These are phyloP conservation scores for Ellobium chinense DNA, from an alignment of 2,888 invertebrate genomes.

Conservation along the genomic window DNA sequence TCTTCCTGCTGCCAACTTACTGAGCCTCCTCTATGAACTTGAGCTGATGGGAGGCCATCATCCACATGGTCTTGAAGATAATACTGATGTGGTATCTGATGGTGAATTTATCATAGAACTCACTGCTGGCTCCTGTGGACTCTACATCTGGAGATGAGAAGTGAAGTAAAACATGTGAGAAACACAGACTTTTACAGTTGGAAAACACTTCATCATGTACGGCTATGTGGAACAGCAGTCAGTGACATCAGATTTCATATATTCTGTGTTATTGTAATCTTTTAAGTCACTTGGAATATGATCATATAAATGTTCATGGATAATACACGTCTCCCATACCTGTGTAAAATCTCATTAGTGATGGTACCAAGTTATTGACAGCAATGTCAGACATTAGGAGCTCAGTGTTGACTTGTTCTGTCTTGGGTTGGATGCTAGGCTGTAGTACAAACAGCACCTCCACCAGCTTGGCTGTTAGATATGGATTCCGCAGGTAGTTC, in stretches of 20 bases:
- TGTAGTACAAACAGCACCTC: conserved; percentile 85
- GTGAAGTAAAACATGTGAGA: too few species aligned
- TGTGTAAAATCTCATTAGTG: conserved; percentile 98
- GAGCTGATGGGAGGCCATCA: conserved; percentile 90
- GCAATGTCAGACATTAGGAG: conserved; percentile 94
- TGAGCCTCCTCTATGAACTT: conserved; percentile 93
- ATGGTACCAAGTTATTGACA: conserved; percentile 89
- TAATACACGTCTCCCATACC: too few species aligned
- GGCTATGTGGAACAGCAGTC: too few species aligned
- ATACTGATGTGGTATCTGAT: conserved; percentile 98
- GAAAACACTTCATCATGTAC: too few species aligned
- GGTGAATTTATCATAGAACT: conserved; percentile 99
- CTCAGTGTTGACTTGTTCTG: conserved; percentile 83
- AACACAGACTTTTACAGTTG: too few species aligned
- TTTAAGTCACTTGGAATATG: too few species aligned
- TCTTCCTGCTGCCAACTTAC: too few species aligned
- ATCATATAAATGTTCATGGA: too few species aligned
- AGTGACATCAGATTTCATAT: too few species aligned
- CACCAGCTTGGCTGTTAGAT: conserved; percentile 96
- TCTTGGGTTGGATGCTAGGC: conserved; percentile 80
- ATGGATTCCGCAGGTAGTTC: conserved; percentile 95
- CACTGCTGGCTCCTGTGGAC: conserved; percentile 95
- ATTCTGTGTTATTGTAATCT: too few species aligned
- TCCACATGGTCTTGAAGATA: conserved; percentile 96
- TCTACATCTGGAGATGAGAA: conserved; percentile 88